Base-by-base conservation (phyloP, 1,140 invertebrate species). In the Eumeta japonica region DNA sequence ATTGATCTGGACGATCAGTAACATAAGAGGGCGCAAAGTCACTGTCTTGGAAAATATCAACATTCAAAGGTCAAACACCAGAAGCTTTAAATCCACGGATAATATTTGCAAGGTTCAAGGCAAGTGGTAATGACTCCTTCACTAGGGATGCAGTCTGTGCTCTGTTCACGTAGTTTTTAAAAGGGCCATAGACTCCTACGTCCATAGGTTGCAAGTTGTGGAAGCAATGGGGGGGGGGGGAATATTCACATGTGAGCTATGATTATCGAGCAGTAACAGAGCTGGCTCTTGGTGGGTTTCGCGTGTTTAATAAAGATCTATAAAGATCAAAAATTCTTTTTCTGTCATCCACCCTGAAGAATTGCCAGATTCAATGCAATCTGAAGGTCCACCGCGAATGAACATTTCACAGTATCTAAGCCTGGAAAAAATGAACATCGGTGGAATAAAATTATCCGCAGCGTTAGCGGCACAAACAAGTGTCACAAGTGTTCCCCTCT, bases 151-250 rank as follows among this genome's bases (percentile, higher is more conserved):
- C 41, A 50, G 27, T 29, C 16, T 39, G 31, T 16, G 16, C 5
- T 16, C 28, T 12, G 17, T 18, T 39, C 1, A 29, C 9, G 14
- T 44, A 40, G 17, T 40, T 45, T 30, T 46, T 48, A 7, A 52
- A 37, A 2, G 48, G 45, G 7, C 20, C 20, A n/a, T 24, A n/a
- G 7, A 24, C 20, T n/a, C n/a, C 31, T 2, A 58, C 41, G 49
- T 78, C 75, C 3, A 79, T 39, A 5, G 75, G 76, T 43, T 79
- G 76, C 3, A 79, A 35, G 39, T 64, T 67, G 41, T 77, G 61
- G 3, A 52, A 62, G 14, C 50, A 63, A 35, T 77, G 73, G n/a
- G n/a, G n/a, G n/a, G n/a, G 5, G 74, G 73, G 16, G 74, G 71
- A 12, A 75, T 43, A 19, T 54, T 46, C 9, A 65, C 11, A 35